Evolutionary conservation across 2,113 vertebrate species (phyloP).

Genomic region (Oncorhynchus mykiss): DNA sequence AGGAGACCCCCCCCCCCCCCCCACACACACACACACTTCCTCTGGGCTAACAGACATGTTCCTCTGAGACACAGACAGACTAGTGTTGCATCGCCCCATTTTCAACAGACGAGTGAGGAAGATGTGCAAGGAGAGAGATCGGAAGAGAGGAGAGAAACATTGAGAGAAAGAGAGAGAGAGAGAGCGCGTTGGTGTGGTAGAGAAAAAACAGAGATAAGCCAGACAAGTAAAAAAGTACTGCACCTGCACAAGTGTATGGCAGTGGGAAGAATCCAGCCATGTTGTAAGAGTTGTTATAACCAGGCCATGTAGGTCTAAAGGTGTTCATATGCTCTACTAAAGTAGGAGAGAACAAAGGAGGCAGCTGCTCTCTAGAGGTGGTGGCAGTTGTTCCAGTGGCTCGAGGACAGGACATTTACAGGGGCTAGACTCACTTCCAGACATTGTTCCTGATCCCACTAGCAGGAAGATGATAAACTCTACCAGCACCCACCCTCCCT

Average conservation of each 20-base stretch:
- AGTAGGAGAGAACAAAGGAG: neutral
- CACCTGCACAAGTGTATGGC: constrained; percentile 59
- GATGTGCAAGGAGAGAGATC: neutral
- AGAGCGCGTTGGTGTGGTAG: neutral
- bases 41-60: constrained; percentile 14
- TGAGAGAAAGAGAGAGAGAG: neutral
- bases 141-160: constrained; percentile 11
- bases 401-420: constrained; percentile 54
- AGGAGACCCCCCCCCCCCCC: neutral
- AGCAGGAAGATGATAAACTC: constrained; percentile 57
- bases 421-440: constrained; percentile 69
- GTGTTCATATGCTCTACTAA: neutral
- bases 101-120: constrained; percentile 26
- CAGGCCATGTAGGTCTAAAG: neutral
- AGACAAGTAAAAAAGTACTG: constrained; percentile 26
- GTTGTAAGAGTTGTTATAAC: constrained; percentile 19
- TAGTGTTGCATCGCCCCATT: constrained; percentile 38
- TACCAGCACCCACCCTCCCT: constrained; percentile 37
- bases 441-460: constrained; percentile 64
- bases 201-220: constrained; percentile 3
- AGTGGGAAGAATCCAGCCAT: constrained; percentile 63
- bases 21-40: neutral
- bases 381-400: constrained; percentile 37
- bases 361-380: constrained; percentile 13
- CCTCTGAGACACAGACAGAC: constrained; percentile 9